Conservation (phyloP, 2,888 invertebrate species). For the Baronia brevicornis region DNA sequence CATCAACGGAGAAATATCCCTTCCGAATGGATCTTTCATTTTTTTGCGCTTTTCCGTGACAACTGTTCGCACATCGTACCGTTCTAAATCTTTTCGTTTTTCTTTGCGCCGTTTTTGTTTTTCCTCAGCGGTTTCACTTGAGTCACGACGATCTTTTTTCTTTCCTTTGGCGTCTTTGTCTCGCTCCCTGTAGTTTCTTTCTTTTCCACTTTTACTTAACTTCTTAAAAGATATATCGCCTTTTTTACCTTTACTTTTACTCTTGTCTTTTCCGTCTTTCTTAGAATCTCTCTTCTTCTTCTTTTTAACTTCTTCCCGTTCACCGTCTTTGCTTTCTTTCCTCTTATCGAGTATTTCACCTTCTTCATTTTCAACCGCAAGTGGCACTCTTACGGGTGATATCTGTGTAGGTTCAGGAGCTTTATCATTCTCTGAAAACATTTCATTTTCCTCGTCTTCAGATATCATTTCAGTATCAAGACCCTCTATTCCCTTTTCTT, state of each 20-base stretch:
- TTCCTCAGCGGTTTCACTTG: conserved; percentile 33
- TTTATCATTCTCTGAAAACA: conserved; percentile 76
- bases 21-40: conserved; percentile 85
- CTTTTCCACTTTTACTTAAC: conserved; percentile 84
- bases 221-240: conserved; percentile 83
- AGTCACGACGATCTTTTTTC: conserved; percentile 34
- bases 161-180: conserved; percentile 44
- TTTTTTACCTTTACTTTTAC: conserved; percentile 67
- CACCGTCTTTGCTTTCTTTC: conserved; percentile 26
- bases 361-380: conserved; percentile 63
- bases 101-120: conserved; percentile 57
- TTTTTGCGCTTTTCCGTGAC: conserved; percentile 81
- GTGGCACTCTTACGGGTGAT: conserved; percentile 34
- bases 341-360: conserved; percentile 75
- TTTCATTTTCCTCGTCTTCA: conserved; percentile 80
- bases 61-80: conserved; percentile 88
- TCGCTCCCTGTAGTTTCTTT: conserved; percentile 85
- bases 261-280: conserved; percentile 58
- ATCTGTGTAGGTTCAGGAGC: conserved; percentile 47
- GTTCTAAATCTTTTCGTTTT: conserved; percentile 85
- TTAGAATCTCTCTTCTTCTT: conserved; percentile 73
- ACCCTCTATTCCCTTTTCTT: conserved; percentile 69
- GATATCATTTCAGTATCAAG: conserved; percentile 85
- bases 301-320: conserved; percentile 48
- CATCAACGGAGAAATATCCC: conserved; percentile 77